Percentiles rank a stretch among this genome's conserved stretches.
These are phyloP conservation scores for Eptesicus fuscus DNA, from an alignment of 2,113 vertebrate species.

Conservation along the genomic window DNA sequence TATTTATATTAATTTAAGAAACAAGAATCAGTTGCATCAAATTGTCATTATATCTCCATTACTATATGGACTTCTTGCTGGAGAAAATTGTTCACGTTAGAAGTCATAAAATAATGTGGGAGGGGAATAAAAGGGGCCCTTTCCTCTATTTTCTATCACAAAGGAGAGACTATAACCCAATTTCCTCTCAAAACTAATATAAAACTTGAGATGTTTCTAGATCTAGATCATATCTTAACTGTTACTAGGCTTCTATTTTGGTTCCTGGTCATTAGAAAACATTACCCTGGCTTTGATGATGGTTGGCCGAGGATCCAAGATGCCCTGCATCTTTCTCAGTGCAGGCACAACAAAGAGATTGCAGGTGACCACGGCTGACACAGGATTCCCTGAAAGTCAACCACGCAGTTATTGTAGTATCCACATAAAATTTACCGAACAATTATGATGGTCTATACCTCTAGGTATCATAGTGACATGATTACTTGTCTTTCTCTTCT, in stretches of 20 bases:
- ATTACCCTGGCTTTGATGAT: conserved; percentile 99
- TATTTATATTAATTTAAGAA: conserved; percentile 40
- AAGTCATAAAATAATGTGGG: neutral
- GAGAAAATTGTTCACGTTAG: conserved; percentile 20
- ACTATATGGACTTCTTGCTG: neutral
- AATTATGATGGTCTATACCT: neutral
- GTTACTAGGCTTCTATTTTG: neutral
- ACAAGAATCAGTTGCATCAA: neutral
- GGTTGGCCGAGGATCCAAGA: conserved; percentile 98
- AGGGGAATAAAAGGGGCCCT: neutral
- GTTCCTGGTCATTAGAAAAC: conserved; percentile 41
- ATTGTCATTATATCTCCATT: neutral
- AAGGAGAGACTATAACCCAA: neutral
- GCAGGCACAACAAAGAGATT: conserved; percentile 99
- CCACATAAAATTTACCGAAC: neutral
- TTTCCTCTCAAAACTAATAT: neutral
- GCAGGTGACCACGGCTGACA: conserved; percentile 99
- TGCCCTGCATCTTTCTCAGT: conserved; percentile 99
- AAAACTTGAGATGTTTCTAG: neutral
- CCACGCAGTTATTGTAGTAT: conserved; percentile 46
- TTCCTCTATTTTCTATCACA: neutral
- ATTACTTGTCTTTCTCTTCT: conserved; percentile 6
- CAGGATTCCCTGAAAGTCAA: conserved; percentile 92
- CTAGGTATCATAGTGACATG: neutral
- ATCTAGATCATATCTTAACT: neutral